Evolutionary conservation across 2,888 invertebrate genomes (phyloP).

Genomic region (Morpho achilles): DNA sequence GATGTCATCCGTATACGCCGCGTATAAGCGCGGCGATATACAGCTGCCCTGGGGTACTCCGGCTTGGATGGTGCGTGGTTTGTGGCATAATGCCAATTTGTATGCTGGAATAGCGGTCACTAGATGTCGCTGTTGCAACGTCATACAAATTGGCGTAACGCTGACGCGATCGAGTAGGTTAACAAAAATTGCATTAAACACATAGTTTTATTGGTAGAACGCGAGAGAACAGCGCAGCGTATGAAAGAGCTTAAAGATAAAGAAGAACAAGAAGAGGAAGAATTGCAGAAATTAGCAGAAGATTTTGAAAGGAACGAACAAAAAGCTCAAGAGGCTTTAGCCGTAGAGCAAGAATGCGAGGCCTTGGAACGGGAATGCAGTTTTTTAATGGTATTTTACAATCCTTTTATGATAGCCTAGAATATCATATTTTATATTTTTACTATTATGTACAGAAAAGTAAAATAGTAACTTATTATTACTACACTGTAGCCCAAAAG

Average conservation of each 20-base stretch:
- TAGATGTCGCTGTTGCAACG: too few species aligned
- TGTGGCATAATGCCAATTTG: too few species aligned
- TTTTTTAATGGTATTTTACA: conserved; percentile 48
- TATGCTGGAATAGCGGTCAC: too few species aligned
- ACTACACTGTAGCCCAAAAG: too few species aligned
- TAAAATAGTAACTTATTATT: too few species aligned
- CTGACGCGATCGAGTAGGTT: too few species aligned
- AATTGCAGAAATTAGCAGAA: conserved; percentile 40
- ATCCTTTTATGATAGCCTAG: background rate
- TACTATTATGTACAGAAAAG: background rate
- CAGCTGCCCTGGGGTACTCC: too few species aligned
- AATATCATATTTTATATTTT: background rate
- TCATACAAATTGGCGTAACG: too few species aligned
- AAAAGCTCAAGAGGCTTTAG: conserved; percentile 38
- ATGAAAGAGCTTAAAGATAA: conserved; percentile 40
- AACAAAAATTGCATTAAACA: too few species aligned
- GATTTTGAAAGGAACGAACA: conserved; percentile 39
- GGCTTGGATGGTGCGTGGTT: too few species aligned
- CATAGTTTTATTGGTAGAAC: conserved; percentile 14
- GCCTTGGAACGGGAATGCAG: conserved; percentile 54
- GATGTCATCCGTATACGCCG: too few species aligned
- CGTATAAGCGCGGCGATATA: too few species aligned
- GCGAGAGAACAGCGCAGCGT: conserved; percentile 11
- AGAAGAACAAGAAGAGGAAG: conserved; percentile 43
- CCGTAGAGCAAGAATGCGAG: conserved; percentile 47